Conservation (phyloP, 2,113 vertebrate species). For the Cebus imitator region DNA sequence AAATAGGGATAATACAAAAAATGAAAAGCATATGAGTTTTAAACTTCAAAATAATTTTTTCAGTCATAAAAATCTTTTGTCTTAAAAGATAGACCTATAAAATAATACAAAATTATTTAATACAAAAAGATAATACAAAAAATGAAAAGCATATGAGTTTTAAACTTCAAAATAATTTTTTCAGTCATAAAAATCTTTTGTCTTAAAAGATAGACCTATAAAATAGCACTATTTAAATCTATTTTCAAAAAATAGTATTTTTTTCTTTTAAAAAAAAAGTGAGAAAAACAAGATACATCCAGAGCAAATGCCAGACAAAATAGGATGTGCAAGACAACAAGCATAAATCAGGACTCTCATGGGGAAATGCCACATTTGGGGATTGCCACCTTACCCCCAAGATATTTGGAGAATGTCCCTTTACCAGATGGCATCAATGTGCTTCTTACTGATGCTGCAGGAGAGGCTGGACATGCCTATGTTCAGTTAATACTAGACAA, state of each 20-base stretch:
- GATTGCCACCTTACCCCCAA: neutral
- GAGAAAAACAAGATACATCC: neutral
- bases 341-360: neutral
- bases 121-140: neutral
- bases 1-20: neutral
- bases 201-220: neutral
- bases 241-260: neutral
- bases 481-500: neutral
- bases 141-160: neutral
- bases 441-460: neutral
- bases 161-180: neutral
- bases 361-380: neutral
- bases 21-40: neutral
- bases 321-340: neutral
- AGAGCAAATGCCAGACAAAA: neutral
- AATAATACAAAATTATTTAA: no score
- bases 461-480: no score
- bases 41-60: neutral
- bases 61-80: neutral
- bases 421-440: neutral
- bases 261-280: neutral
- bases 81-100: neutral
- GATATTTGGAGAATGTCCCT: no score
- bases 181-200: neutral
- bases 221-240: neutral